Base-by-base conservation (phyloP, 1,140 invertebrate genomes). In the Pseudomyrmex dendroicus region DNA sequence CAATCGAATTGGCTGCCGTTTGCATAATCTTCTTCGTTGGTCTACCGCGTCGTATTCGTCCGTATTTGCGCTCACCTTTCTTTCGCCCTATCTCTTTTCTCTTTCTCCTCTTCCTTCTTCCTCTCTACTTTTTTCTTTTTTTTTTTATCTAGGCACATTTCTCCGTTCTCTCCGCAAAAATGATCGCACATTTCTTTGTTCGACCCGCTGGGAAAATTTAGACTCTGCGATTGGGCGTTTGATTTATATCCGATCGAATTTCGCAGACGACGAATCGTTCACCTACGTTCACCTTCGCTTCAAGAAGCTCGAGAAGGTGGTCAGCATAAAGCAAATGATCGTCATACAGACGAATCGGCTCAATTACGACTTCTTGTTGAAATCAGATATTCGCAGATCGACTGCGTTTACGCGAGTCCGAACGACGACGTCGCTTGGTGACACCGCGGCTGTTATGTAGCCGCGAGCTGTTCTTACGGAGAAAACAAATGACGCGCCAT, bases 1-100 rank as follows among this genome's bases (percentile, higher is more conserved):
- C 89, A 93, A 94, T 93, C 91, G 92, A 93, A 93, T 93, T 93
- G 92, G 92, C 90, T 90, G 92, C 91, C 89, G 92, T 94, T 94
- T 94, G 93, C 93, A 94, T 94, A 94, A 94, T 94, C 92, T 89
- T 77, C 89, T 84, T 82, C 64, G 44, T 59, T 48, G 48, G 0
- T 44, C 46, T 22, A 9, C 88, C 73, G 17, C 63, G 63, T 68
- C 15, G 74, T 64, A 68, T 68, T 20, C 70, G 84, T 82, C 73
- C 86, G 44, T 66, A 67, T 86, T 59, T 54, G 35, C 59, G 44
- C 73, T n/a, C 74, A 77, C 83, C 54, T 80, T 70, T 73, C 84
- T 73, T 80, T 73, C 59, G n/a, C 48, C 68, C 22, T 12, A 74
- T 86, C 63, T 84, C 83, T 82, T 64, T 48, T 22, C 48, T 63